Conservation (phyloP, 2,797 vertebrate genomes). For the Gila robusta region DNA sequence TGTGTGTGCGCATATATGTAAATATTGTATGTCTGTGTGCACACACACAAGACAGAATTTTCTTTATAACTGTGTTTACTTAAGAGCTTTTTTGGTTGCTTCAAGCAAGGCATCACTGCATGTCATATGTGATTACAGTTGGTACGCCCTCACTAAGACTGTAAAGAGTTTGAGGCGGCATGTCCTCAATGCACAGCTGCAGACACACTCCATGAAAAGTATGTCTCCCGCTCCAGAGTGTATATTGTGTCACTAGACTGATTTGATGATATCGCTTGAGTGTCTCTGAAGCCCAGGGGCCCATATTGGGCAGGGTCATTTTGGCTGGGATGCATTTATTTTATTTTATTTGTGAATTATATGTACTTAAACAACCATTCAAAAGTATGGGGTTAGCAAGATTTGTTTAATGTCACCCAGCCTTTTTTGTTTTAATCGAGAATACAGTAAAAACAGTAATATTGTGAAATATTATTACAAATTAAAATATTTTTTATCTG, state of each 20-base stretch:
- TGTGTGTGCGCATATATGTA: not conserved
- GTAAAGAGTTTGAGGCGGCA: constrained; percentile 18
- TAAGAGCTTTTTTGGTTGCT: not conserved
- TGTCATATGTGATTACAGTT: constrained; percentile 49
- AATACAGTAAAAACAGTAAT: not conserved
- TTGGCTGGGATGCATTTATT: not conserved
- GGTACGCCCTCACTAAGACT: constrained; percentile 20
- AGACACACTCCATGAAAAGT: constrained; percentile 7
- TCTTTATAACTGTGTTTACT: not conserved
- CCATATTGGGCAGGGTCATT: not conserved
- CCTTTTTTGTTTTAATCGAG: not conserved
- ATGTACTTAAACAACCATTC: not conserved
- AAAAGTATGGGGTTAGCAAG: not conserved
- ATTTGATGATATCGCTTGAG: not conserved
- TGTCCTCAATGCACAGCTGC: constrained; percentile 30
- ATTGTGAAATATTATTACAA: not conserved
- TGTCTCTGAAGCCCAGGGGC: not conserved
- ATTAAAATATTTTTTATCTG: not conserved
- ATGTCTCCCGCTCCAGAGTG: not conserved
- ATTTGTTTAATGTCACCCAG: not conserved
- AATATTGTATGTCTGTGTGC: not conserved
- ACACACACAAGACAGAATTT: not conserved
- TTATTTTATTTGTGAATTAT: not conserved
- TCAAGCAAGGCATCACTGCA: constrained; percentile 27
- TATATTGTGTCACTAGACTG: constrained; percentile 3